phyloP scores from a whole-genome alignment of 2,797 vertebrate genomes.

The Adrianichthys oophorus region DNA sequence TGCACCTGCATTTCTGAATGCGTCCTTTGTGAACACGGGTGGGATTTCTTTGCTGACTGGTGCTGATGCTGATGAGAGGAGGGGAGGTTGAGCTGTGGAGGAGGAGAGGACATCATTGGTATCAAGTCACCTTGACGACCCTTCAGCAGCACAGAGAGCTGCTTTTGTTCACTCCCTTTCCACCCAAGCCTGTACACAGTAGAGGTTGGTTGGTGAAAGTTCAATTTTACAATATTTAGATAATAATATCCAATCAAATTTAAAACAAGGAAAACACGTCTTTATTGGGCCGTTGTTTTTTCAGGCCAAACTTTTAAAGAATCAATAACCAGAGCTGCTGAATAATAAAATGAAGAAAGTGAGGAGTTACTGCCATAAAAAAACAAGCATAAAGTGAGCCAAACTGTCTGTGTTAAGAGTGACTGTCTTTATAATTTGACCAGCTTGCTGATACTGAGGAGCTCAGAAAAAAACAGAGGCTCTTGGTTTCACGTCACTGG shows the following conservation, averaged over 20 bases:
- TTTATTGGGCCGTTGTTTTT: background rate
- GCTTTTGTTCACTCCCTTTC: slow-evolving; percentile 1
- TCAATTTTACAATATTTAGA: background rate
- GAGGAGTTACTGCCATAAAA: background rate
- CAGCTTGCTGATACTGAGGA: slow-evolving; percentile 1
- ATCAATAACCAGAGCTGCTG: background rate
- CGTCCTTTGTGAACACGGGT: background rate
- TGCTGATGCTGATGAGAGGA: slow-evolving; percentile 1
- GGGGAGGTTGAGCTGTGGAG: slow-evolving; percentile 10
- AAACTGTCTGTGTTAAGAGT: slow-evolving; percentile 1
- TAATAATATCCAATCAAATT: background rate
- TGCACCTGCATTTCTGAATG: slow-evolving; percentile 3
- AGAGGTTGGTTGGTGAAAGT: background rate
- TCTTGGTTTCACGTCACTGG: slow-evolving; percentile 47
- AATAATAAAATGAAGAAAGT: slow-evolving; percentile 1
- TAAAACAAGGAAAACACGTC: background rate
- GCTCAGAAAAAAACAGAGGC: slow-evolving; percentile 6
- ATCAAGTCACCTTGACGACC: slow-evolving; percentile 50
- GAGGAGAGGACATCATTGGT: slow-evolving; percentile 30
- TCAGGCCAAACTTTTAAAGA: background rate
- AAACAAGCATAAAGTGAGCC: background rate
- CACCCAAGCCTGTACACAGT: background rate
- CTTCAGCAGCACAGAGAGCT: slow-evolving; percentile 21
- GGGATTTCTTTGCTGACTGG: slow-evolving; percentile 11
- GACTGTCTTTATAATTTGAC: background rate